Evolutionary conservation across 2,888 invertebrate species (phyloP).

Genomic region (Sminthurides aquaticus): DNA sequence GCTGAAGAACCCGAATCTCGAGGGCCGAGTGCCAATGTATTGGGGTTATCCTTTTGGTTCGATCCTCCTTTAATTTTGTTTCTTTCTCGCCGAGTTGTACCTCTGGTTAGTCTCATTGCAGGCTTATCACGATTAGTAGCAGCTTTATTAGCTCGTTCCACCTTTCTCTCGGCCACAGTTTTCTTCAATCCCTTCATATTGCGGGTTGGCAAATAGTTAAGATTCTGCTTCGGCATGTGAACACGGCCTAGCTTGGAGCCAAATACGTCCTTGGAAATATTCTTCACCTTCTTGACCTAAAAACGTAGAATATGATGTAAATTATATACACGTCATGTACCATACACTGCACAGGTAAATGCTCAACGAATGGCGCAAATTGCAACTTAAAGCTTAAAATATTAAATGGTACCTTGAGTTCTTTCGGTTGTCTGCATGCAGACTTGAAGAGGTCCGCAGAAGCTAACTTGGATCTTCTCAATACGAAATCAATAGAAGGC

Average conservation of each 20-base stretch:
- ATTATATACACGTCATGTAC: background rate
- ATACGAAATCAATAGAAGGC: conserved; percentile 77
- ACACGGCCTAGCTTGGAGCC: conserved; percentile 85
- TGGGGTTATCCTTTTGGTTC: background rate
- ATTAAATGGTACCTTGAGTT: conserved; percentile 59
- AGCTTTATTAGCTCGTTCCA: conserved; percentile 34
- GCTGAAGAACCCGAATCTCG: background rate
- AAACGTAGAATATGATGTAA: conserved; percentile 11
- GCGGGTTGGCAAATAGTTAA: conserved; percentile 75
- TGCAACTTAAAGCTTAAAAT: no score
- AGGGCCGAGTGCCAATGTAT: background rate
- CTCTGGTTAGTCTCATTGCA: background rate
- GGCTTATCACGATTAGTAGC: background rate
- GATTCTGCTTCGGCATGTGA: conserved; percentile 84
- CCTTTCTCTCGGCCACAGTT: conserved; percentile 45
- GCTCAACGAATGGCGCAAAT: no score
- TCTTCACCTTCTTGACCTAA: conserved; percentile 76
- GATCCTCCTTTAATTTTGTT: no score
- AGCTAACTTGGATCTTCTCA: conserved; percentile 80
- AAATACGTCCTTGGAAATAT: conserved; percentile 75
- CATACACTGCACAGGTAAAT: no score
- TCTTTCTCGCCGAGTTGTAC: conserved; percentile 1
- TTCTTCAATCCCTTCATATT: conserved; percentile 84
- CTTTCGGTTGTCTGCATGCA: conserved; percentile 70
- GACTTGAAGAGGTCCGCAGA: conserved; percentile 80